Evolutionary conservation across 2,797 vertebrate genomes (phyloP), one percentile per base, ranked within the genome.

Genomic region (Botia kubotai): DNA sequence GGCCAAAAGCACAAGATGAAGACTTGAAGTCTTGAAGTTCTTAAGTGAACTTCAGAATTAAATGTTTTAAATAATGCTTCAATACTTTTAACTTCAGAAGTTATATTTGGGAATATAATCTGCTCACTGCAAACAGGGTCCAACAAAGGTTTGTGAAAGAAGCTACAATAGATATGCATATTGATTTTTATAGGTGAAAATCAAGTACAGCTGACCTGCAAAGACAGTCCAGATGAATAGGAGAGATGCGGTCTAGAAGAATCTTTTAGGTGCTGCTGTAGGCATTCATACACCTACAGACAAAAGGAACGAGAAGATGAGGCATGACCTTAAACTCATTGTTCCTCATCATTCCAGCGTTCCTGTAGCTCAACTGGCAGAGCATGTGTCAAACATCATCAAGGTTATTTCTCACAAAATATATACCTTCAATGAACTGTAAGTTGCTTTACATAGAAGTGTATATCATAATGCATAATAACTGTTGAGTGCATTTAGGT

Each of bases 281-380:
- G 95, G 89, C 95, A 93, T 85, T 97, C 96, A 16, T 98, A 96
- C 2, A 97, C 94, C 97, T 99, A 88, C 14, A 66, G 11, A 55
- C 48, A 26, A 36, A 29, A n/a, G 21, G 8, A 29, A 11, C 3
- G 17, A 39, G 12, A 26, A 0, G n/a, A 17, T 46, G 29, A 72
- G 26, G 36, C 4, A 21, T 69, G 13, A 70, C 48, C 19, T 33
- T 7, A 2, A 13, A 29, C 39, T 17, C 4, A 58, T 13, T 36
- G 19, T 14, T 70, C 17, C 52, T 55, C 52, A 55, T 55, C 6
- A 11, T 39, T 39, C 36, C 36, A 39, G 36, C 6, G 36, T 39
- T 39, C 36, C 6, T 6, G 7, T 39, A 39, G 36, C 36, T 8
- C 36, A 39, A 8, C 6, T 39, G 36, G 36, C 7, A 46, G 7